Evolutionary conservation across 2,797 vertebrate species (phyloP), one percentile per base, ranked within the genome.

Genomic region (Morus bassanus): DNA sequence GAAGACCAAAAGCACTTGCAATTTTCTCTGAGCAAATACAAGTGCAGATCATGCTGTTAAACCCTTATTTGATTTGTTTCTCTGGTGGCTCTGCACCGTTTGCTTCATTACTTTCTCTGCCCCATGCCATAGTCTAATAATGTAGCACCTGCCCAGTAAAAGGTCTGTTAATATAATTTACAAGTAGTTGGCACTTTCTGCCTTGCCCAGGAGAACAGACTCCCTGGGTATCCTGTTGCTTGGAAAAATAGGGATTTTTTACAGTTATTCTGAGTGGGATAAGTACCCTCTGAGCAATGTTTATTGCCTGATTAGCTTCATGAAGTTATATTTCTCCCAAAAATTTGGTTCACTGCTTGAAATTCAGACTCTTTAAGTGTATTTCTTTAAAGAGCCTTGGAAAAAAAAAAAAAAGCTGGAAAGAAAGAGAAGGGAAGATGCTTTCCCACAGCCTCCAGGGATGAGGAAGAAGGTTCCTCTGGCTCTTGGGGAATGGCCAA

Each of bases 11-110:
- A 92, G n/a, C 51, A 43, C 59, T 73, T 85, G 57, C 72, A 56
- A 64, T 95, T 95, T 93, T 77, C 64, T 91, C 73, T 31, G 89
- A 95, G 64, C 85, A 95, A 94, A 91, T 48, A 54, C 28, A 83
- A 88, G 68, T 6, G 48, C 74, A 94, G 80, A 87, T 73, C 74
- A 43, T 25, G 35, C 77, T 93, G 92, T 91, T 88, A 85, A 59
- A 76, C 21, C 18, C 33, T 89, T 88, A 91, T 85, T 95, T 86
- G 74, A 92, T 89, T 94, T 86, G 80, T 77, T 92, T 81, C 78
- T 77, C 93, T 67, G 74, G 88, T 73, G 43, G 51, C 51, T 75
- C 65, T 79, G 63, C 51, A 56, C 48, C 6, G 1, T 88, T 96
- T 91, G 33, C 93, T 96, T 94, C 89, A 73, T 92, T 89, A 79